Evolutionary conservation across 2,113 vertebrate genomes (phyloP), one percentile per base, ranked within the genome.

Genomic region (Sterna hirundo): DNA sequence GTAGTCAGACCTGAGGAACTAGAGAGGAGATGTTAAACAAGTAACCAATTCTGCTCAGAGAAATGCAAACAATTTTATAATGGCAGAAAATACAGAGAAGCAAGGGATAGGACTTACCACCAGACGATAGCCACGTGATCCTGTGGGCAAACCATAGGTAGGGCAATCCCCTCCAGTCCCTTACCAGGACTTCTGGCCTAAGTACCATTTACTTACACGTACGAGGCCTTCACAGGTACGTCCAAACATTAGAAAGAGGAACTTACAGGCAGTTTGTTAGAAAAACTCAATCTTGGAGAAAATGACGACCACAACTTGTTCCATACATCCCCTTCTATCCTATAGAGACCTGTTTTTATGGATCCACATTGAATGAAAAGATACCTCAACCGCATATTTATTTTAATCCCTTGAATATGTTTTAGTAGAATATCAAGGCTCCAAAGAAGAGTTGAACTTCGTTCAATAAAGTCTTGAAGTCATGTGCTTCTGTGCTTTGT

Each of bases 1-100:
- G 98, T 97, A 93, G 98, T 98, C 97, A 98, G 97, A 97, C 98
- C 99, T 98, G 98, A 99, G 94, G 98, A 99, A 55, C 99, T 99
- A n/a, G 96, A 96, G 91, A 96, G 23, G 76, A 96, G 26, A 42
- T 23, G 89, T 89, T 78, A 75, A 82, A 79, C 7, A 38, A 40
- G 60, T 30, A 20, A 68, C 21, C 1, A 4, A 8, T 55, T 88
- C 60, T 61, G 29, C 19, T 34, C 25, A 62, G 71, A 49, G 38
- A 64, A 86, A 77, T 22, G 36, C 16, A 74, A 36, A 68, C 29
- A 70, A 19, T 20, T 87, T 62, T 22, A 62, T 29, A 75, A 19
- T 12, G 42, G 18, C 3, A 62, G 77, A 34, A 93, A 46, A 51
- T 4, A 47, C 3, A 29, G 66, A 36, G 6, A 9, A 65, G 26